Conservation (phyloP, 2,113 vertebrate genomes). For the Indicator indicator region DNA sequence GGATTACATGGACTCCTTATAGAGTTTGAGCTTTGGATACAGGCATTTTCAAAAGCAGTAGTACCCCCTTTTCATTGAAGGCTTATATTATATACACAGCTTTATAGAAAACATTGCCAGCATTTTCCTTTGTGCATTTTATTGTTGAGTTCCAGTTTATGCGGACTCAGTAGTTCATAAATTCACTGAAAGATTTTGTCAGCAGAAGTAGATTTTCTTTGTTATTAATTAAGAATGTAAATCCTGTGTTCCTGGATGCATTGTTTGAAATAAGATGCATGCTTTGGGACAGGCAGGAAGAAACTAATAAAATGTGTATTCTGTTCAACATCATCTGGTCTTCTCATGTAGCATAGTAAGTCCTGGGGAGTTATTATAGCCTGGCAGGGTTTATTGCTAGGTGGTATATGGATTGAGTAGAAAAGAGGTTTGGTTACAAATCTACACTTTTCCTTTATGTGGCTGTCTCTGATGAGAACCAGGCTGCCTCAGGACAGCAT, state of each 20-base stretch:
- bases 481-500: neutral
- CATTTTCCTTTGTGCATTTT: neutral
- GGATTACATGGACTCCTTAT: neutral
- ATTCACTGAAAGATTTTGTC: neutral
- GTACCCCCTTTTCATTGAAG: neutral
- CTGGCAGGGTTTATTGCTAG: neutral
- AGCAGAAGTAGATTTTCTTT: neutral
- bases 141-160: neutral
- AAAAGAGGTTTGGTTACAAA: neutral
- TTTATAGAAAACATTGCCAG: neutral
- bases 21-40: neutral
- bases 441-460: neutral
- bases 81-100: neutral
- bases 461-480: rapidly evolving
- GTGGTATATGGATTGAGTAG: neutral
- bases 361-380: neutral
- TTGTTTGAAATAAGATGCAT: neutral
- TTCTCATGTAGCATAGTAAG: neutral
- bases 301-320: neutral
- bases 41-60: neutral
- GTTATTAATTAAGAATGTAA: neutral
- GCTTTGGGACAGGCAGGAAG: neutral
- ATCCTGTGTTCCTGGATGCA: neutral
- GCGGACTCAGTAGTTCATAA: neutral
- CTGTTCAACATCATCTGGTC: neutral